A percentile compares a stretch with the other conserved stretches of the same genome.
These are phyloP conservation scores for Tiliacea citrago DNA, from an alignment of 2,888 invertebrate genomes.

Conservation along the genomic window DNA sequence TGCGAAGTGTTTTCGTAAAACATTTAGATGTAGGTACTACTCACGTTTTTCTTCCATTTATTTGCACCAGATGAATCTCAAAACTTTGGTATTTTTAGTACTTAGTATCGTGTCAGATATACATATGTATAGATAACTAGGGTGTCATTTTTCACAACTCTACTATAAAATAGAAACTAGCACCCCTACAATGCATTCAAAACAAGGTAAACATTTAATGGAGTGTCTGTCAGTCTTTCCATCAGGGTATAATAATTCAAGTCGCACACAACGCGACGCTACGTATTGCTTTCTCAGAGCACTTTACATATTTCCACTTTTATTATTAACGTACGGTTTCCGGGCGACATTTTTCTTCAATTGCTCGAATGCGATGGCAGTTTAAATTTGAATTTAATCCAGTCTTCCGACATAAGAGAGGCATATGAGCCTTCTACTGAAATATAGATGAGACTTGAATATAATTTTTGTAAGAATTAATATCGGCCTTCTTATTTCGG, in stretches of 20 bases:
- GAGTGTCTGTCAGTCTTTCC: conserved; percentile 26
- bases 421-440: conserved; percentile 20
- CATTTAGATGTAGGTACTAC: background rate
- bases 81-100: background rate
- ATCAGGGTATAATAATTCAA: conserved; percentile 40
- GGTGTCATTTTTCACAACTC: background rate
- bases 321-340: conserved; percentile 51
- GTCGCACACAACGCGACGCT: conserved; percentile 27
- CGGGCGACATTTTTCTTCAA: conserved; percentile 46
- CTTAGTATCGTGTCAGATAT: no score
- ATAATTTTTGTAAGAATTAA: conserved; percentile 17
- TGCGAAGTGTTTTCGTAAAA: background rate
- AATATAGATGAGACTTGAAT: conserved; percentile 44
- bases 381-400: conserved; percentile 50
- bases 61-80: background rate
- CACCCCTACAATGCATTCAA: background rate
- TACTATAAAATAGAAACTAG: background rate
- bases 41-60: background rate
- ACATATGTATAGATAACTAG: background rate
- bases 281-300: conserved; percentile 39
- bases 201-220: conserved; percentile 25
- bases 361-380: conserved; percentile 29
- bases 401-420: conserved; percentile 29
- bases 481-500: background rate
- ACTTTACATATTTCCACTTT: conserved; percentile 55